Conservation (phyloP, 2,113 vertebrate species). For the Datnioides undecimradiatus region DNA sequence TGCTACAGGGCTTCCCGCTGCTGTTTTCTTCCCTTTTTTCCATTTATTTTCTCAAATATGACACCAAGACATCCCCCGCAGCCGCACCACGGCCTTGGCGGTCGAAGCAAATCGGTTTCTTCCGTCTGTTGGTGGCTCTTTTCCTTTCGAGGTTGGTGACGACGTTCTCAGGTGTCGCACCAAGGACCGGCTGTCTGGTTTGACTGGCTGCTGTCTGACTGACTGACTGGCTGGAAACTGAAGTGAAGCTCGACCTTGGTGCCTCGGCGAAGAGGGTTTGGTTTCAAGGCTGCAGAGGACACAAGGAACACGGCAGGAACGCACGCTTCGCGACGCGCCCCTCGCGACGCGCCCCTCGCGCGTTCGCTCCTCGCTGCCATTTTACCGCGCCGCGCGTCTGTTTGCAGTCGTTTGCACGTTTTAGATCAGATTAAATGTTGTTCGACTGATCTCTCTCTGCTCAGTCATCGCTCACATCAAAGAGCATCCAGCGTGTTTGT, state of each 20-base stretch:
- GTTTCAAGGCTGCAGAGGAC: conserved; percentile 10
- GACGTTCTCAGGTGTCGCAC: conserved; percentile 13
- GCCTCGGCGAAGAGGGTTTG: conserved; percentile 10
- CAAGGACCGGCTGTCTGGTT: conserved; percentile 5
- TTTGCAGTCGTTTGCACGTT: no score
- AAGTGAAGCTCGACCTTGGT: conserved; percentile 27
- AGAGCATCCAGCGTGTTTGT: background rate
- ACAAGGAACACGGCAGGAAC: no score
- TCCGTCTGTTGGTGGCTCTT: background rate
- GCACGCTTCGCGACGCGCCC: no score
- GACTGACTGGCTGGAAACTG: conserved; percentile 7
- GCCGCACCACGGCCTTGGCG: background rate
- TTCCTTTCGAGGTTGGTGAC: background rate
- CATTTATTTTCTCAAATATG: background rate
- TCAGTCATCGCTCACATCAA: no score
- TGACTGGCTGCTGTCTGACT: conserved; percentile 25
- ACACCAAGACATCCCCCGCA: background rate
- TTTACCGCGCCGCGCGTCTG: no score
- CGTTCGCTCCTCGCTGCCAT: no score
- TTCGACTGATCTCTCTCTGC: no score
- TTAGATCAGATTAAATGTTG: no score
- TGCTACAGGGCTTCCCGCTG: no score
- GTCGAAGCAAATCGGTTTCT: background rate
- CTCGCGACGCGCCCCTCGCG: no score
- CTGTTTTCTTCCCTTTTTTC: background rate